phyloP scores from a whole-genome alignment of 2,113 vertebrate species.

The Montifringilla adamsi region DNA sequence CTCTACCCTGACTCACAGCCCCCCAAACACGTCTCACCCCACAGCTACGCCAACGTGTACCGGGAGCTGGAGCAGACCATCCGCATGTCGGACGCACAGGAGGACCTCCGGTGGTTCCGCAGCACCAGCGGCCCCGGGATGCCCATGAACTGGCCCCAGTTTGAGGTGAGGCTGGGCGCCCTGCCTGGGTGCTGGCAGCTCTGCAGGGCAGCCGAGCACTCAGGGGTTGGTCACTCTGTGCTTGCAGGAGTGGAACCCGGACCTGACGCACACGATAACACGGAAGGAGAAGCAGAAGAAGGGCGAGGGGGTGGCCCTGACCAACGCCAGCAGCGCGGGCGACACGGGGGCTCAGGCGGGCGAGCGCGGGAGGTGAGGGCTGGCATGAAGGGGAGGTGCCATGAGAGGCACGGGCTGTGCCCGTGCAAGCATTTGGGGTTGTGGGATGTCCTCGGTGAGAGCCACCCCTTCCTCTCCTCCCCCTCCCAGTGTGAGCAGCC shows the following conservation, averaged over 20 bases:
- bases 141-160: constrained; percentile 98
- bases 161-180: constrained; percentile 81
- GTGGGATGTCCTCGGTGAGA: accelerated
- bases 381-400: accelerated
- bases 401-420: accelerated
- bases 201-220: accelerated
- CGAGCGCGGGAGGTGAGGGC: constrained; percentile 88
- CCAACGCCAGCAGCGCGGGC: constrained; percentile 77
- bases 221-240: background rate
- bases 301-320: constrained; percentile 82
- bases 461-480: background rate
- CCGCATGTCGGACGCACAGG: constrained; percentile 87
- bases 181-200: background rate
- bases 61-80: constrained; percentile 93
- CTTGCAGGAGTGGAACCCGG: constrained; percentile 92
- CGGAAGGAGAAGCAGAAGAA: constrained; percentile 95
- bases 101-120: constrained; percentile 98
- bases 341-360: constrained; percentile 85
- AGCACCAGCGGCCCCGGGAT: constrained; percentile 91
- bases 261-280: constrained; percentile 83
- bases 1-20: background rate
- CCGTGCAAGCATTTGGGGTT: accelerated
- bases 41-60: constrained; percentile 89
- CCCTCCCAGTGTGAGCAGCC: constrained; percentile 88
- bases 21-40: accelerated